phyloP scores from a whole-genome alignment of 2,888 invertebrate genomes.

The Terebella lapidaria region DNA sequence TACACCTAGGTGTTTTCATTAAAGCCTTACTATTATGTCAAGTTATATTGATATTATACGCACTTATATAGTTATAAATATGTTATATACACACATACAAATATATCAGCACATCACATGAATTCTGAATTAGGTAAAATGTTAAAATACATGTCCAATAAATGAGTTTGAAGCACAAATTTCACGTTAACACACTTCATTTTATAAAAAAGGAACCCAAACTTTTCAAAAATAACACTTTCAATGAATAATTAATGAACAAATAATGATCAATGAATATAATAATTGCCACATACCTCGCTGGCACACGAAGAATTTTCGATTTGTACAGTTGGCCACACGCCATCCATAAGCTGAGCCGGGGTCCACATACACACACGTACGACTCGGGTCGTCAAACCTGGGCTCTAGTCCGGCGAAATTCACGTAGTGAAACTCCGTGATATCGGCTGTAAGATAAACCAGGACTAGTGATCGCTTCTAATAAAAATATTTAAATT shows the following conservation, averaged over 20 bases:
- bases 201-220: not conserved
- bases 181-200: not conserved
- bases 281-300: not conserved
- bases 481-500: not conserved
- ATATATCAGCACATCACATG: too few species aligned
- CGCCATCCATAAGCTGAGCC: not conserved
- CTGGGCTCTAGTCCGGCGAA: not conserved
- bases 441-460: not conserved
- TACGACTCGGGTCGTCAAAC: not conserved
- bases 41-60: too few species aligned
- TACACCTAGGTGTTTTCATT: too few species aligned
- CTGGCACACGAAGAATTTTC: not conserved
- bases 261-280: not conserved
- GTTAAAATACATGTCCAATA: too few species aligned
- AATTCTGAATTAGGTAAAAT: too few species aligned
- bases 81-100: too few species aligned
- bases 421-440: not conserved
- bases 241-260: not conserved
- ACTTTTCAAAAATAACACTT: not conserved
- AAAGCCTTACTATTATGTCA: too few species aligned
- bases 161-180: too few species aligned
- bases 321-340: not conserved
- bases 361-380: not conserved
- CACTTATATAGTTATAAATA: too few species aligned
- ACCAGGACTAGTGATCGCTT: too few species aligned